phyloP scores from a whole-genome alignment of 2,113 vertebrate genomes.

The Garra rufa region DNA sequence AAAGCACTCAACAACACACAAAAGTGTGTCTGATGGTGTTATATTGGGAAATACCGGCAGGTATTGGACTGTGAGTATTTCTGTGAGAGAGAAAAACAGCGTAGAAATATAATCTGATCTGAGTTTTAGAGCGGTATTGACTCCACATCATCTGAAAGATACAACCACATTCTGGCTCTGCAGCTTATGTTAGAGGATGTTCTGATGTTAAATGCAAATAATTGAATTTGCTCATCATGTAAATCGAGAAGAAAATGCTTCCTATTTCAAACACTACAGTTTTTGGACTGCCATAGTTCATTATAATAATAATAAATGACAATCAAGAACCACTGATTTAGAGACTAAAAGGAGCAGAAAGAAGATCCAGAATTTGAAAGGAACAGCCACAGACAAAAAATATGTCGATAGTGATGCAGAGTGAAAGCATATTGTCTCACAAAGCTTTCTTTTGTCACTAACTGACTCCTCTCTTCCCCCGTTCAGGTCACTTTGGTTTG shows the following conservation, averaged over 20 bases:
- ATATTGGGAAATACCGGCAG: background rate
- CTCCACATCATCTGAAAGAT: background rate
- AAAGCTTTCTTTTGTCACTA: background rate
- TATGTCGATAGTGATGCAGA: background rate
- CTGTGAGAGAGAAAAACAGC: background rate
- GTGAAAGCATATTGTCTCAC: background rate
- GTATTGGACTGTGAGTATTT: slow-evolving; percentile 31
- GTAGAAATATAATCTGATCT: background rate
- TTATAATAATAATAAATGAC: background rate
- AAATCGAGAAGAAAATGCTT: background rate
- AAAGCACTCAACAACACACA: background rate
- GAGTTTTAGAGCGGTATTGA: background rate
- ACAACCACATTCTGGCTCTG: background rate
- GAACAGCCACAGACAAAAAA: background rate
- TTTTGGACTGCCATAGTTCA: no score
- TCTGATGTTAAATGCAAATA: background rate
- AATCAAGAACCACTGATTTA: background rate
- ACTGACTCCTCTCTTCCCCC: no score
- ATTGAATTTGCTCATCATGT: no score
- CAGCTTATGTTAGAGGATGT: background rate
- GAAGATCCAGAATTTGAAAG: background rate
- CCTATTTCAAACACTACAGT: no score
- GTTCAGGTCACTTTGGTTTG: slow-evolving; percentile 11
- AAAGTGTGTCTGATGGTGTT: slow-evolving; percentile 15
- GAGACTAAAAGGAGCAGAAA: background rate